These are phyloP conservation scores for Argyrosomus regius DNA, from an alignment of 2,797 vertebrate genomes.

Conservation along the genomic window DNA sequence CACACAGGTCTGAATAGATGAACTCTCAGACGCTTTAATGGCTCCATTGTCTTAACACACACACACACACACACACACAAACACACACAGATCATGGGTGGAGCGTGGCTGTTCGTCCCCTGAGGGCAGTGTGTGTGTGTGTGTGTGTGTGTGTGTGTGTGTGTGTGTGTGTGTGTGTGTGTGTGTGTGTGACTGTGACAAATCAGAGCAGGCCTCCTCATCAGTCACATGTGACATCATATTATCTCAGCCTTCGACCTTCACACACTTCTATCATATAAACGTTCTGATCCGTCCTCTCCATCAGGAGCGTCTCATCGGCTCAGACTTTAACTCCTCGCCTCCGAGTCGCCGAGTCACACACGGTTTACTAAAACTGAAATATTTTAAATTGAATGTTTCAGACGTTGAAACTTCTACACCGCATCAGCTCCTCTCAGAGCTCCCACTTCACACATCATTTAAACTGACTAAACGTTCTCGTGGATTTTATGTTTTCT, in stretches of 20 bases:
- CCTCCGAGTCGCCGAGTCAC: too few species aligned
- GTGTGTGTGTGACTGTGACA: slow-evolving; percentile 52
- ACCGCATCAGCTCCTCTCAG: too few species aligned
- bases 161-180: slow-evolving; percentile 47
- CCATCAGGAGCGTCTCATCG: neutral
- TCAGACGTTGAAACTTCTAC: too few species aligned
- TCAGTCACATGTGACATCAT: slow-evolving; percentile 53
- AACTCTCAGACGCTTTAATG: slow-evolving; percentile 22
- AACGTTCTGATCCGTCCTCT: too few species aligned
- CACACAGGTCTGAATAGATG: slow-evolving; percentile 28
- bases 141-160: slow-evolving; percentile 37
- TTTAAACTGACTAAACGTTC: too few species aligned
- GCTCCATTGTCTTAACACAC: slow-evolving; percentile 34
- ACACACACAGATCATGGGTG: slow-evolving; percentile 14
- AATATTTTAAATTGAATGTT: too few species aligned
- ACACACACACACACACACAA: neutral
- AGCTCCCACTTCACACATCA: too few species aligned
- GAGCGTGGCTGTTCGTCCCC: slow-evolving; percentile 32
- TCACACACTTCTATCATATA: neutral
- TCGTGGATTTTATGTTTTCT: too few species aligned
- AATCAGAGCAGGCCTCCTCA: slow-evolving; percentile 59
- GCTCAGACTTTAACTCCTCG: too few species aligned
- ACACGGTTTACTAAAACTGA: too few species aligned
- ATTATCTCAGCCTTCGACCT: slow-evolving; percentile 43
- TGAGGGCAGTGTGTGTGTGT: slow-evolving; percentile 28